Base-by-base conservation (phyloP, 1,140 invertebrate genomes). In the Eubasilissa regina region DNA sequence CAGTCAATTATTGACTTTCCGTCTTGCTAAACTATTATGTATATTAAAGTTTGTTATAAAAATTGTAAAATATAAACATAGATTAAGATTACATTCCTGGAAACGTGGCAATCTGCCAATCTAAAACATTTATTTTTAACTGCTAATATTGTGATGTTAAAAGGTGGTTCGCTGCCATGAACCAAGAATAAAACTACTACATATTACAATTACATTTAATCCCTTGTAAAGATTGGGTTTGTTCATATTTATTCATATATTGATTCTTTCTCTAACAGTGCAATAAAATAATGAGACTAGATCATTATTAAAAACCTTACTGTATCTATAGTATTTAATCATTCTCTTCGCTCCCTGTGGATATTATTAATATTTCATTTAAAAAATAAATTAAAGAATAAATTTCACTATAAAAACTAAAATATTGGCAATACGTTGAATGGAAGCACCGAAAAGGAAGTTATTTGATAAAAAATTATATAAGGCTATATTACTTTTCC, bases 181-280 rank as follows among this genome's bases (percentile, higher is more conserved):
- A 25, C 66, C 66, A 62, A 12, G 47, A 17, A 51, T 70, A 70
- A 15, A 53, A 11, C 66, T 70, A 70, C 8, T 21, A 13, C 25
- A 35, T 35, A 35, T 35, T 35, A 35, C 25, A 35, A 35, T 35
- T 70, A 70, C 45, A 70, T 70, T n/a, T 70, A 70, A 70, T 70
- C 66, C 66, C 66, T 70, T 70, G 66, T 70, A 70, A 70, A 70
- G 66, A 17, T 70, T 53, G 44, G 47, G 66, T 51, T 35, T 21
- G 66, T 11, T 21, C 45, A 25, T 25, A 25, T 43, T n/a, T 35
- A 43, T 35, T 43, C 35, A 35, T 35, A 35, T 35, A 35, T 25
- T 19, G 55, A 58, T 58, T 21, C 0, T 0, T 15, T 58, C 55
- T 58, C 17, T 12, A 58, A 58, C 17, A 35, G 25, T 35, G 25